Evolutionary conservation across 2,888 invertebrate genomes (phyloP), one percentile per base, ranked within the genome.

Genomic region (Metellina segmentata): DNA sequence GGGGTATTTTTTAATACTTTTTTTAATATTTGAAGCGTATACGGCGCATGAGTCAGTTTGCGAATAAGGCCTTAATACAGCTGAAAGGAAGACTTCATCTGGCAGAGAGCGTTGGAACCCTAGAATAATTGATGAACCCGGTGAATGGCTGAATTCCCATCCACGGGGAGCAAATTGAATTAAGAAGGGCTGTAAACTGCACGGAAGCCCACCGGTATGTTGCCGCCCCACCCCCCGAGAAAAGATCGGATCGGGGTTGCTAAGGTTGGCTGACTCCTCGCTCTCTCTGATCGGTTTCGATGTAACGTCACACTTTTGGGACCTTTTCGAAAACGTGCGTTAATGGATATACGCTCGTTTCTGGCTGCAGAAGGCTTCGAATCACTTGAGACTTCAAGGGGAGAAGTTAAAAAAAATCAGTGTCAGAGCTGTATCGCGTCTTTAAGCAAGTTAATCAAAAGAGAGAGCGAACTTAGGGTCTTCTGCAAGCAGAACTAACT

Each of bases 61-160:
- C 70, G 81, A 72, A 87, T 70, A 49, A 19, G 52, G 69, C 83
- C 81, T 69, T 92, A 92, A 92, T 92, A 92, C 81, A 81, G 91
- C 88, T 92, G 91, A 92, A 92, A 92, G 91, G 91, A 74, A 83
- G 91, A 92, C 91, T 92, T 92, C 91, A 92, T 92, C 91, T 92
- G 88, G 74, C 7, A 74, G 75, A 92, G 71, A 92, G 91, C 91
- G 91, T 83, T 85, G 72, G 91, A 74, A 69, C 77, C 75, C 19
- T 61, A 75, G 91, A 92, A 92, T 92, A 92, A 92, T 92, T 92
- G 91, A 92, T 92, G 91, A 92, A 92, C 52, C 72, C 91, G 85
- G 91, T 89, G 91, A 92, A 92, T 89, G 91, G 91, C 91, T 88
- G 91, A 89, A 87, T 87, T 85, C 91, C 89, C 91, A 89, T 92